Evolutionary conservation across 1,140 invertebrate genomes (phyloP), one percentile per base, ranked within the genome.

Genomic region (Bombus sylvicola): DNA sequence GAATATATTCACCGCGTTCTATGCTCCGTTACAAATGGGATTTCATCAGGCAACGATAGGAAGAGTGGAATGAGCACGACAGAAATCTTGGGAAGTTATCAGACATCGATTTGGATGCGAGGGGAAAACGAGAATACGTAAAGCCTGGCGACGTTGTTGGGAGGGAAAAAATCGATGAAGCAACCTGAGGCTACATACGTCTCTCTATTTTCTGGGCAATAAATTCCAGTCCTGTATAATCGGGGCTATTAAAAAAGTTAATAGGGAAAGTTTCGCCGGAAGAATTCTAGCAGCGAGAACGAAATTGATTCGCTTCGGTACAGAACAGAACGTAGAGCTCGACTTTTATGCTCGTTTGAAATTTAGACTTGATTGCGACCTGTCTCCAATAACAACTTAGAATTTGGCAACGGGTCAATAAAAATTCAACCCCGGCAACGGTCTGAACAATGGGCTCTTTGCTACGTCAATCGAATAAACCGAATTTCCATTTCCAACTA

Each of bases 1-100:
- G 73, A 47, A 77, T 88, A 91, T 73, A 72, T 86, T 75, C 87
- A 37, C 25, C 80, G 79, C 82, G 59, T n/a, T 62, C 59, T 79
- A 47, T 66, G 78, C 84, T 81, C 85, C 34, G 57, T 82, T 87
- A 91, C 87, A 86, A 91, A 91, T 91, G 90, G 89, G 76, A 87
- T 89, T 89, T 87, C 72, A 91, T 91, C 90, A 91, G 90, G 90
- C 90, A 71, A 91, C 83, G 85, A 77, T 89, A 87, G 89, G 85
- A 66, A 87, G 72, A 85, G 59, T 64, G 62, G 59, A 81, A 64
- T n/a, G 59, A 69, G 41, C 85, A 88, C 66, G 85, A 85, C 75
- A 85, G 89, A 81, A 89, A 73, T 82, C 82, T 83, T 71, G 53
- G 3, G n/a, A 83, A 89, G 83, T 89, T 89, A 89, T 87, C 77